phyloP scores from a whole-genome alignment of 2,113 vertebrate species.

The Perognathus longimembris region DNA sequence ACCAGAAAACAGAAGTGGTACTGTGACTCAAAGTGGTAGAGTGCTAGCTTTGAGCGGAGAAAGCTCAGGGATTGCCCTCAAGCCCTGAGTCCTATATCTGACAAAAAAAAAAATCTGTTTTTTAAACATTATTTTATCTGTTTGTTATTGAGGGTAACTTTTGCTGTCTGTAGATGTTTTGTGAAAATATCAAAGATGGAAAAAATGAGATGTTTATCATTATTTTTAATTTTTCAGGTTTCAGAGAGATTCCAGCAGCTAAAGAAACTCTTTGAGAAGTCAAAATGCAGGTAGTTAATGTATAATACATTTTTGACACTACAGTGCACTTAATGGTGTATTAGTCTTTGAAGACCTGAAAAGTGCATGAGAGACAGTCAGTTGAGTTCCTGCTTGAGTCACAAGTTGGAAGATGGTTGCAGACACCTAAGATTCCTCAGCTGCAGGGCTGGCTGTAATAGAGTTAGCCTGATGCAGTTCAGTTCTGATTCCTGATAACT shows the following conservation, averaged over 20 bases:
- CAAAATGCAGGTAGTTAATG: conserved; percentile 88
- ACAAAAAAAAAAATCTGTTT: conserved; percentile 15
- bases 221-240: conserved; percentile 87
- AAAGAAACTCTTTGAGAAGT: conserved; percentile 97
- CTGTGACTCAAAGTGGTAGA: too few relatives aligned
- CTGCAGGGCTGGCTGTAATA: not conserved
- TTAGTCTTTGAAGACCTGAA: conserved; percentile 34
- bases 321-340: not conserved
- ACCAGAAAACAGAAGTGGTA: too few relatives aligned
- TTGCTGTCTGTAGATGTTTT: conserved; percentile 37
- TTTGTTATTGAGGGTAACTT: conserved; percentile 41
- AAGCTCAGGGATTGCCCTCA: too few relatives aligned
- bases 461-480: conserved; percentile 25
- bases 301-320: conserved; percentile 62
- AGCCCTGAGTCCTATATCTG: too few relatives aligned
- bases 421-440: not conserved
- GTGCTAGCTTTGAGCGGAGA: too few relatives aligned
- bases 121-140: not conserved
- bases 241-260: conserved; percentile 95
- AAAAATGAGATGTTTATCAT: not conserved
- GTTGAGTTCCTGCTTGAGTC: conserved; percentile 26
- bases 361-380: conserved; percentile 23
- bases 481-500: conserved; percentile 35
- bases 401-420: conserved; percentile 21
- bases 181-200: conserved; percentile 42